These are phyloP conservation scores for Mesaphorura yosii DNA, from an alignment of 1,140 invertebrate species.

Conservation along the genomic window DNA sequence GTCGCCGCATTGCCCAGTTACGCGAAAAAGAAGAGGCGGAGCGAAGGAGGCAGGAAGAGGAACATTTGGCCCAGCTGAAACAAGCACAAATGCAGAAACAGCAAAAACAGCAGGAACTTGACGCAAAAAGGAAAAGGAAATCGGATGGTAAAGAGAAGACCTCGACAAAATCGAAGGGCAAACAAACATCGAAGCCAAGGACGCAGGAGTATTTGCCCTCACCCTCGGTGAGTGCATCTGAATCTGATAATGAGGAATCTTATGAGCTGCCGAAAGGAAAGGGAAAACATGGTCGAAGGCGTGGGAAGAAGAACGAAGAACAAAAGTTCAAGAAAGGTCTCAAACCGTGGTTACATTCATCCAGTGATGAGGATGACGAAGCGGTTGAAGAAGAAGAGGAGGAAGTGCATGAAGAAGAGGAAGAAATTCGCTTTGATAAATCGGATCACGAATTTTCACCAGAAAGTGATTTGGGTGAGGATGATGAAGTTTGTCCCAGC, in stretches of 20 bases:
- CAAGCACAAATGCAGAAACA: conserved; percentile 49
- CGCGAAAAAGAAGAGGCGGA: conserved; percentile 66
- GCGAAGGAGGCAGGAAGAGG: conserved; percentile 49
- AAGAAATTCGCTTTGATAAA: conserved; percentile 48
- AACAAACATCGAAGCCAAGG: neutral
- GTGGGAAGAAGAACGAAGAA: conserved; percentile 44
- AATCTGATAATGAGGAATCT: conserved; percentile 22
- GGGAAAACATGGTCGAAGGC: conserved; percentile 47
- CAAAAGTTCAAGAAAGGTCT: conserved; percentile 43
- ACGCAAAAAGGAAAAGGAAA: conserved; percentile 37
- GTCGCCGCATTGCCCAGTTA: conserved; percentile 66
- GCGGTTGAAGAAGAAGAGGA: conserved; percentile 45
- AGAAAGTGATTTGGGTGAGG: conserved; percentile 52
- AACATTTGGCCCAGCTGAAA: conserved; percentile 40
- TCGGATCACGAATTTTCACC: conserved; percentile 87
- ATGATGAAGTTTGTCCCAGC: conserved; percentile 45
- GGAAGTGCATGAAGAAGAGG: conserved; percentile 44
- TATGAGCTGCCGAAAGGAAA: conserved; percentile 35
- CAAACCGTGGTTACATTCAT: conserved; percentile 9
- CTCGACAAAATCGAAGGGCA: neutral
- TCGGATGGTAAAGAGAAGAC: neutral
- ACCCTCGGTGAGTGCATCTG: conserved; percentile 19
- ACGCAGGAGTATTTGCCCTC: conserved; percentile 14
- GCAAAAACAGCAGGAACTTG: conserved; percentile 45
- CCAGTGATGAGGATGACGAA: conserved; percentile 36